Conservation (phyloP, 2,113 vertebrate genomes). For the Lanius collurio region DNA sequence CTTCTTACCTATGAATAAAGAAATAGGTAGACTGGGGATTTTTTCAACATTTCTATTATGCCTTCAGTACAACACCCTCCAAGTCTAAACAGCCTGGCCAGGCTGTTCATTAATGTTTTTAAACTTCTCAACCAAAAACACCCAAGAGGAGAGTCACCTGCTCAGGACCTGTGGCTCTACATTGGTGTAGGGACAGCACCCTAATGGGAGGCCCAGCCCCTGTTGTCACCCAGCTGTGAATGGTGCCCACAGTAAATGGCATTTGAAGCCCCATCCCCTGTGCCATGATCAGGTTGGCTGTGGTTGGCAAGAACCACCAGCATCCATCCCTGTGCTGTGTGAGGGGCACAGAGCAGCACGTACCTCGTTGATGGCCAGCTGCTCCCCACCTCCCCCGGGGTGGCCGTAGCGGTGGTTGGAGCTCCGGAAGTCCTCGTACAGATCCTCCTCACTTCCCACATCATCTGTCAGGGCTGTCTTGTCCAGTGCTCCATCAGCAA, state of each 20-base stretch:
- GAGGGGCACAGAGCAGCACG: not conserved
- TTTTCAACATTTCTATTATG: not conserved
- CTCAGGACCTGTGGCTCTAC: not conserved
- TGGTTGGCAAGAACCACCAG: accelerated
- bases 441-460: constrained; percentile 87
- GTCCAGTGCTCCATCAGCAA: constrained; percentile 82
- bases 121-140: not conserved
- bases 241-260: not conserved
- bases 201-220: not conserved
- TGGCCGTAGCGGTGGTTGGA: constrained; percentile 88
- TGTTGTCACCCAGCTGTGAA: not conserved
- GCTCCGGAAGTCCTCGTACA: constrained; percentile 87
- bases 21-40: not conserved
- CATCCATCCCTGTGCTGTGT: not conserved
- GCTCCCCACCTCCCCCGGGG: constrained; percentile 89
- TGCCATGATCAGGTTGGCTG: not conserved
- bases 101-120: not conserved
- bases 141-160: not conserved
- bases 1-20: not conserved
- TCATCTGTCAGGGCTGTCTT: constrained; percentile 76
- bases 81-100: not conserved
- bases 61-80: not conserved
- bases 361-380: constrained; percentile 97
- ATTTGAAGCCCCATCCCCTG: not conserved
- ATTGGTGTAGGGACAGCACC: not conserved